phyloP scores from a whole-genome alignment of 2,888 invertebrate species.

The Selenia dentaria region DNA sequence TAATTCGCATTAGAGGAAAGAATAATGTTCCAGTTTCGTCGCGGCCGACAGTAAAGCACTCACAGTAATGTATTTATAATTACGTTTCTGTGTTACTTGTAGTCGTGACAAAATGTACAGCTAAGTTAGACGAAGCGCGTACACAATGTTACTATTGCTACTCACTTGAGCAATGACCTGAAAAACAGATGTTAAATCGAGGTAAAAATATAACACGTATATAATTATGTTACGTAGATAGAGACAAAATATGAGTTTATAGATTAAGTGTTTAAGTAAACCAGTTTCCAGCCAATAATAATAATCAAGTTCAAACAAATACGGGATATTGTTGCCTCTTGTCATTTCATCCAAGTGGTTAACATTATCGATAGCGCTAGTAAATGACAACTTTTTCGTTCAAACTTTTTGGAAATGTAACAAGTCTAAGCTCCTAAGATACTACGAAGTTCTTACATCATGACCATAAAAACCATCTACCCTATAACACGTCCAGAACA shows the following conservation, averaged over 20 bases:
- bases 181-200: conserved; percentile 10
- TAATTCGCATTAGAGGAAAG: conserved; percentile 30
- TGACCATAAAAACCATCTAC: conserved; percentile 28
- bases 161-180: conserved; percentile 20
- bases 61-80: conserved; percentile 80
- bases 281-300: too few relatives aligned
- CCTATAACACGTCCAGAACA: conserved; percentile 36
- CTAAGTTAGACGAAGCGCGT: conserved; percentile 28
- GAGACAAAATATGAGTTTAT: too few relatives aligned
- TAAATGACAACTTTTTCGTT: too few relatives aligned
- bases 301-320: too few relatives aligned
- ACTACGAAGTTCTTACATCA: conserved; percentile 22
- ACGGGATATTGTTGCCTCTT: too few relatives aligned
- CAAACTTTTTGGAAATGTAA: conserved; percentile 1
- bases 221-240: too few relatives aligned
- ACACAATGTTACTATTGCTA: conserved; percentile 23
- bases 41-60: conserved; percentile 63
- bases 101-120: conserved; percentile 57
- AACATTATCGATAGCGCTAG: too few relatives aligned
- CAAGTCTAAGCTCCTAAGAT: conserved; percentile 1
- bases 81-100: conserved; percentile 65
- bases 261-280: too few relatives aligned
- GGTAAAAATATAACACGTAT: too few relatives aligned
- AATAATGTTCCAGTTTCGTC: conserved; percentile 51
- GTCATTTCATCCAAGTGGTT: too few relatives aligned